phyloP scores from a whole-genome alignment of 2,113 vertebrate species.

The Drymodes brunneopygia region DNA sequence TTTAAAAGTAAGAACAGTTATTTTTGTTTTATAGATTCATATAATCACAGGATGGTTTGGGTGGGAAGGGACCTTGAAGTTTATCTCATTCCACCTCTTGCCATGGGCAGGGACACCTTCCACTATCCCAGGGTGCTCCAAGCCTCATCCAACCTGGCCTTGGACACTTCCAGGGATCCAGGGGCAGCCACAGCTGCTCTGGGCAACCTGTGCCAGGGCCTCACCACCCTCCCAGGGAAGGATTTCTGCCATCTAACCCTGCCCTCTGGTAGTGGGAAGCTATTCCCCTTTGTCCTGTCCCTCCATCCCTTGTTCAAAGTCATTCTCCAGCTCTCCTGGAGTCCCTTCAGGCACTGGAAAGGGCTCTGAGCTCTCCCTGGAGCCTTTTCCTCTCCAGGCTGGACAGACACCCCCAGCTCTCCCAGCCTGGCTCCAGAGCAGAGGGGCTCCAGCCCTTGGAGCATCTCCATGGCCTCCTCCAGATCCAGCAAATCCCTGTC shows the following conservation, averaged over 20 bases:
- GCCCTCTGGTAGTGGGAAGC: neutral
- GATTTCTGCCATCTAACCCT: rapidly evolving
- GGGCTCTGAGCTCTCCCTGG: rapidly evolving
- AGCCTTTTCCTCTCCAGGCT: neutral
- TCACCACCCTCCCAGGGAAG: rapidly evolving
- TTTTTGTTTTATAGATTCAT: neutral
- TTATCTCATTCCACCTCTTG: rapidly evolving
- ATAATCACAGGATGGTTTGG: neutral
- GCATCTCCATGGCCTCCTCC: neutral
- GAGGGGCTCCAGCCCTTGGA: neutral
- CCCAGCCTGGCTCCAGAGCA: neutral
- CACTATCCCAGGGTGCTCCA: rapidly evolving
- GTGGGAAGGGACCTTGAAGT: neutral
- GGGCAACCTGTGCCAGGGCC: neutral
- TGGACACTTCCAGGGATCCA: neutral
- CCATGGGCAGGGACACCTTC: neutral
- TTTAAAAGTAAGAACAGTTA: rapidly evolving
- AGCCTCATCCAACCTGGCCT: rapidly evolving
- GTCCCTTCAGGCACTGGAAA: neutral
- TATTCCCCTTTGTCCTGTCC: neutral
- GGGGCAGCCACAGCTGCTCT: neutral
- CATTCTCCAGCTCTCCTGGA: neutral
- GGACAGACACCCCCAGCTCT: rapidly evolving
- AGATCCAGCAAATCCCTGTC: neutral
- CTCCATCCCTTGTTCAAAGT: neutral